Percentiles rank a stretch among this genome's conserved stretches.
phyloP scores from a whole-genome alignment of 2,888 invertebrate genomes.

The Serripes groenlandicus region DNA sequence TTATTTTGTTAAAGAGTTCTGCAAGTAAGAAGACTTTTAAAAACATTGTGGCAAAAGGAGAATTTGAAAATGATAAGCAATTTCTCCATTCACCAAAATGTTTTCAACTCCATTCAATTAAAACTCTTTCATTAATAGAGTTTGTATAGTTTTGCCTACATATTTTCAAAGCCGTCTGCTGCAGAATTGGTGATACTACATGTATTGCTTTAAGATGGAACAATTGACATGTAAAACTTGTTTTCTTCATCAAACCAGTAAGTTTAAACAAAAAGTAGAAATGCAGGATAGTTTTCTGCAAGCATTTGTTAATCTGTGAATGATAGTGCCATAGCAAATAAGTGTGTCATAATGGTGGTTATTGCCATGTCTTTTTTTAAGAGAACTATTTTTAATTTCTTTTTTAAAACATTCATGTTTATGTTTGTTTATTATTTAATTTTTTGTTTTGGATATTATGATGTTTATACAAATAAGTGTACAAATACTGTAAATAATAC shows the following conservation, averaged over 20 bases:
- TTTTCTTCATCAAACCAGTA: too few species aligned
- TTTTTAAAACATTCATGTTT: slow-evolving; percentile 8
- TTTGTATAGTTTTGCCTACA: too few species aligned
- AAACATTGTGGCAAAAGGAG: not conserved
- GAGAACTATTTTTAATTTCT: slow-evolving; percentile 16
- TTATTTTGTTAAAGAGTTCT: too few species aligned
- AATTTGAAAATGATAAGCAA: not conserved
- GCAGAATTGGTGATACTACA: too few species aligned
- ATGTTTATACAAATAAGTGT: not conserved
- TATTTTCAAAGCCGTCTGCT: too few species aligned
- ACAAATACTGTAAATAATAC: too few species aligned
- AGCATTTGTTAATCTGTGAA: not conserved
- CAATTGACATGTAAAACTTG: too few species aligned
- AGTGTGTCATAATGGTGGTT: slow-evolving; percentile 21
- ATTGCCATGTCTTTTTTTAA: slow-evolving; percentile 29
- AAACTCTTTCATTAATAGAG: too few species aligned
- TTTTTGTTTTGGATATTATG: not conserved
- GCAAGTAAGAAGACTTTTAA: not conserved
- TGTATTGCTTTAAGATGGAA: too few species aligned
- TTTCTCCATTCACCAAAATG: not conserved
- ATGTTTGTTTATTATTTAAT: not conserved
- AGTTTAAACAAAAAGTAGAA: too few species aligned
- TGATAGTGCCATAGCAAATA: slow-evolving; percentile 16
- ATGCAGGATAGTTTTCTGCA: not conserved
- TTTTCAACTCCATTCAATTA: not conserved